Percentiles rank a stretch among this genome's conserved stretches.
phyloP scores from a whole-genome alignment of 2,797 vertebrate genomes.

The Hippocampus kuda region DNA sequence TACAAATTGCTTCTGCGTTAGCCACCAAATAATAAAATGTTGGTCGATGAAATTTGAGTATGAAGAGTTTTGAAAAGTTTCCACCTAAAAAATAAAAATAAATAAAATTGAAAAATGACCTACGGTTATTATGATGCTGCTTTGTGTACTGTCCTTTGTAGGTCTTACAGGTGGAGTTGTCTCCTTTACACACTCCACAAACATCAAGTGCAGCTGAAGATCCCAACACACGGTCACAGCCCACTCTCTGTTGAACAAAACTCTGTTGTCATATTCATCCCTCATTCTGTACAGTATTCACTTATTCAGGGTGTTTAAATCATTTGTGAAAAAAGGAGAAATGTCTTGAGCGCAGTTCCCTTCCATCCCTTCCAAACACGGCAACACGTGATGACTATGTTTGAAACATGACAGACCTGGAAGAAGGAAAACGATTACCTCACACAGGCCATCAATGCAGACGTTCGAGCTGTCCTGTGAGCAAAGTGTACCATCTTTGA shows the following conservation, averaged over 20 bases:
- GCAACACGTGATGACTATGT: background rate
- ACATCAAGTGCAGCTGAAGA: conserved; percentile 70
- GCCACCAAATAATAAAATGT: background rate
- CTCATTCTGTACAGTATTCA: conserved; percentile 2
- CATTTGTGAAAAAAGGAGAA: background rate
- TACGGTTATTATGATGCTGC: conserved; percentile 76
- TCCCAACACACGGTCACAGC: conserved; percentile 77
- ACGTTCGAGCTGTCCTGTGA: conserved; percentile 75
- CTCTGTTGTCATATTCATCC: conserved; percentile 10
- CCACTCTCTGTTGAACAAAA: conserved; percentile 69
- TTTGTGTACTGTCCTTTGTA: conserved; percentile 76
- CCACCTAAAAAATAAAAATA: background rate
- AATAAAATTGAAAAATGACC: conserved; percentile 22
- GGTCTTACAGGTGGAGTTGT: conserved; percentile 77
- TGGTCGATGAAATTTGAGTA: background rate
- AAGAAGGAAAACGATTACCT: conserved; percentile 64
- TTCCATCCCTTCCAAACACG: background rate
- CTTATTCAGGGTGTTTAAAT: background rate
- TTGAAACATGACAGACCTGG: background rate
- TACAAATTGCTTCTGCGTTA: background rate
- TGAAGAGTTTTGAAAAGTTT: background rate
- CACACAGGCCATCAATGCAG: conserved; percentile 83
- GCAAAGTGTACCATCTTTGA: conserved; percentile 83
- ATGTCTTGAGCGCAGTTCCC: background rate
- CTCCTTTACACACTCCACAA: conserved; percentile 79